A percentile compares a stretch with the other conserved stretches of the same genome.
These are phyloP conservation scores for Caranx ignobilis DNA, from an alignment of 2,113 vertebrate species.

Conservation along the genomic window DNA sequence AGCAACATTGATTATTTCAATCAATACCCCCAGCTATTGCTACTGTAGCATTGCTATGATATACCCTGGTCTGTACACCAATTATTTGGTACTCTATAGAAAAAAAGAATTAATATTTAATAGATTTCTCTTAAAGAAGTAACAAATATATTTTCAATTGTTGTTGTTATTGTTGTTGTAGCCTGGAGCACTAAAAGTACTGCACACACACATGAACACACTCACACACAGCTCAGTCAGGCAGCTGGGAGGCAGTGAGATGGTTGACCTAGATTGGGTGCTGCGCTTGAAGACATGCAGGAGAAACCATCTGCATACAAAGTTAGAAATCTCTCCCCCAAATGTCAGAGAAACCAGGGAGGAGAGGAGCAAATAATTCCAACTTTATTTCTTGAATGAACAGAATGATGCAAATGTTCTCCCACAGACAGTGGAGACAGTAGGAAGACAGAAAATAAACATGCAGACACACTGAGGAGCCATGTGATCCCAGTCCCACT, in stretches of 20 bases:
- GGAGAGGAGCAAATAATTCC: slow-evolving; percentile 46
- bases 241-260: slow-evolving; percentile 63
- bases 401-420: slow-evolving; percentile 9
- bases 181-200: slow-evolving; percentile 43
- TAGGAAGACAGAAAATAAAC: background rate
- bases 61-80: slow-evolving; percentile 34
- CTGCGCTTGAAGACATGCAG: slow-evolving; percentile 70
- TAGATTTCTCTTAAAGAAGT: slow-evolving; percentile 23
- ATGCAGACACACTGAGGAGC: background rate
- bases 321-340: slow-evolving; percentile 66
- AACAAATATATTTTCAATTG: slow-evolving; percentile 38
- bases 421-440: slow-evolving; percentile 14
- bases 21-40: slow-evolving; percentile 68
- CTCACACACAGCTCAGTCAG: slow-evolving; percentile 55
- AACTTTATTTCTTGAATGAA: slow-evolving; percentile 40
- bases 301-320: slow-evolving; percentile 77
- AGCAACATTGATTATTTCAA: slow-evolving; percentile 69
- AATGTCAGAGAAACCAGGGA: slow-evolving; percentile 34
- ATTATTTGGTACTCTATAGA: slow-evolving; percentile 31
- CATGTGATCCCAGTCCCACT: background rate
- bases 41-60: slow-evolving; percentile 50
- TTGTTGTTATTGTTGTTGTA: slow-evolving; percentile 46
- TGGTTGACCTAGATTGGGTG: slow-evolving; percentile 80
- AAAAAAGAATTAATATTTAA: slow-evolving; percentile 42
- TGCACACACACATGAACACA: slow-evolving; percentile 12